phyloP scores from a whole-genome alignment of 92 coral and sea anemone species.

The Bergia sp. region DNA sequence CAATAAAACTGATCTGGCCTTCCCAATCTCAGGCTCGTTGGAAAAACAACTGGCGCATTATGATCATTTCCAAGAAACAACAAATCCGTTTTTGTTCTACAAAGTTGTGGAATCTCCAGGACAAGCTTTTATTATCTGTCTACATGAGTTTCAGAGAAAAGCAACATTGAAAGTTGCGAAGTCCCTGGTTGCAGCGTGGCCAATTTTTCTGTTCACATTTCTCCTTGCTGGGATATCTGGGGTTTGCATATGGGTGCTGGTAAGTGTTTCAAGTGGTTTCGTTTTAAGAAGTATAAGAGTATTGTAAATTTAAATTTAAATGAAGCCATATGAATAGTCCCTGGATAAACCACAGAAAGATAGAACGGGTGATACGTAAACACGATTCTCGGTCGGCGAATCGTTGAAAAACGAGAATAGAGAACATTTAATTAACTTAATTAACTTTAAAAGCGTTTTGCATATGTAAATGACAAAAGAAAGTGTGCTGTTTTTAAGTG shows the following conservation, averaged over 20 bases:
- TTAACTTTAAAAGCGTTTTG: no score
- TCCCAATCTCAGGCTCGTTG: slow-evolving; percentile 47
- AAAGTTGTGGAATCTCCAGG: slow-evolving; percentile 5
- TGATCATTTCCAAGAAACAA: slow-evolving; percentile 33
- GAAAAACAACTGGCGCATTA: slow-evolving; percentile 28
- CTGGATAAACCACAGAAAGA: no score
- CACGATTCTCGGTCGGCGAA: no score
- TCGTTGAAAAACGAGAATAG: no score
- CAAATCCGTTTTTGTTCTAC: slow-evolving; percentile 20
- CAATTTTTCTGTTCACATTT: slow-evolving; percentile 50
- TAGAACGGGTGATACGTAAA: no score
- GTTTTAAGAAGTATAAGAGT: no score
- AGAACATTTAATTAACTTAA: no score
- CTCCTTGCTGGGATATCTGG: slow-evolving; percentile 63
- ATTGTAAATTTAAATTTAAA: no score
- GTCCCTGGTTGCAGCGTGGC: slow-evolving; percentile 45
- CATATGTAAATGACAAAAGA: no score
- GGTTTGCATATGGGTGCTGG: slow-evolving; percentile 61
- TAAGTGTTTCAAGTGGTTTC: slow-evolving; percentile 16
- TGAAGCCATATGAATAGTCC: no score
- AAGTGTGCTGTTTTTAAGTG: no score
- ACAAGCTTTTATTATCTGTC: slow-evolving; percentile 35
- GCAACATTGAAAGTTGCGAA: slow-evolving; percentile 24
- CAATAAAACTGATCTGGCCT: slow-evolving; percentile 38
- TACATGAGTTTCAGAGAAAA: slow-evolving; percentile 27